Conservation (phyloP, 2,113 vertebrate genomes). For the Redunca redunca region DNA sequence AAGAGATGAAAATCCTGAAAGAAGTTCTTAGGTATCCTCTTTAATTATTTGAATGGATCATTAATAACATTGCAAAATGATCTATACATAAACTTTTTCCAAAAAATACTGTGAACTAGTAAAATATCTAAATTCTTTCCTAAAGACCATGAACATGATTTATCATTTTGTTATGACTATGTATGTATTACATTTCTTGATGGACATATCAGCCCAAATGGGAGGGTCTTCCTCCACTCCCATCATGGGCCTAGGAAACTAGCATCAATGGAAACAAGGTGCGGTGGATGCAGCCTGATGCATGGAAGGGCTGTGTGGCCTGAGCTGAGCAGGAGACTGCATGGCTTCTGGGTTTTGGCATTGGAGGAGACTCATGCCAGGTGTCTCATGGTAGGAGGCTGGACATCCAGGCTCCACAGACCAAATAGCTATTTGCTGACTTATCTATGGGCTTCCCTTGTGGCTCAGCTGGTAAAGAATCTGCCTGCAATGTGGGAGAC, state of each 20-base stretch:
- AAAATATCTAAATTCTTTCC: conserved; percentile 15
- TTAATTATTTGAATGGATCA: not conserved
- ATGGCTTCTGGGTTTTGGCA: not conserved
- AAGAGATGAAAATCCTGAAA: conserved; percentile 95
- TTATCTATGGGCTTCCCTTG: not conserved
- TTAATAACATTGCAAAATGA: not conserved
- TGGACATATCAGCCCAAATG: not conserved
- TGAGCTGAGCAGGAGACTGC: not conserved
- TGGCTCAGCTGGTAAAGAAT: not conserved
- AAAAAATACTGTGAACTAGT: not conserved
- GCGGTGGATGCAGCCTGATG: not conserved
- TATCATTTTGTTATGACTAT: not conserved
- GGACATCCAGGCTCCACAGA: not conserved
- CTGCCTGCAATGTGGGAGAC: not conserved
- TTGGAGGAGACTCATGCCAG: not conserved
- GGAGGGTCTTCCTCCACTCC: not conserved
- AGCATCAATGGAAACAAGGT: not conserved
- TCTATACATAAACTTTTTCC: not conserved
- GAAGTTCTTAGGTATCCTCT: conserved; percentile 91
- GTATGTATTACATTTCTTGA: not conserved
- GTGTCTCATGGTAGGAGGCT: not conserved
- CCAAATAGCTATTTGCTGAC: not conserved
- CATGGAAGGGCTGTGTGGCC: not conserved
- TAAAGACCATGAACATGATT: not conserved
- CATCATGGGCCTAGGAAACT: not conserved